Conservation (phyloP, 1,140 invertebrate species). For the Drosophila littoralis region DNA sequence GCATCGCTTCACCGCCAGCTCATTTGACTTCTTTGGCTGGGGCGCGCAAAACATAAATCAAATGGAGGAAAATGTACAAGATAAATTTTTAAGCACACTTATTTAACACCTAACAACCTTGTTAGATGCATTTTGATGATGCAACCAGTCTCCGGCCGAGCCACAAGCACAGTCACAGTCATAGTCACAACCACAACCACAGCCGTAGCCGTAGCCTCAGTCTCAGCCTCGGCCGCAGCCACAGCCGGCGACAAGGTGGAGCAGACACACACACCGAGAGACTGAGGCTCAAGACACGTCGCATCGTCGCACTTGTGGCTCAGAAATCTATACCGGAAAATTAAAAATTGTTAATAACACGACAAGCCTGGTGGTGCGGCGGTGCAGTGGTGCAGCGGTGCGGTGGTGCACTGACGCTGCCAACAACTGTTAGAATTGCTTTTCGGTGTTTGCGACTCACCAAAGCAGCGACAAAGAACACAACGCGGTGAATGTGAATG, state of each 20-base stretch:
- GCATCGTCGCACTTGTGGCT: constrained; percentile 45
- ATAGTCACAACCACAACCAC: constrained; percentile 3
- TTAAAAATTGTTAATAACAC: constrained; percentile 84
- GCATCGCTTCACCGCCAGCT: constrained; percentile 12
- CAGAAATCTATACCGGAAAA: constrained; percentile 84
- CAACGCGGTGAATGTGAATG: constrained; percentile 48
- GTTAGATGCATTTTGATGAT: constrained; percentile 83
- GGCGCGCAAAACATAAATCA: constrained; percentile 74
- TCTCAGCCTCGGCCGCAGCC: constrained; percentile 22
- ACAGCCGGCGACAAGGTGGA: constrained; percentile 65
- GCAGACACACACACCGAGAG: constrained; percentile 22
- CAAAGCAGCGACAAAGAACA: constrained; percentile 49
- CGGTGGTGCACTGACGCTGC: constrained; percentile 18
- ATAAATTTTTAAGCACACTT: constrained; percentile 84
- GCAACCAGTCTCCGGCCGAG: constrained; percentile 37
- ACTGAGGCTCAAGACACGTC: constrained; percentile 28
- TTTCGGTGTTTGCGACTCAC: constrained; percentile 62
- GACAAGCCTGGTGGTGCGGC: constrained; percentile 63
- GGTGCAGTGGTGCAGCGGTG: constrained; percentile 20
- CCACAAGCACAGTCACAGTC: constrained; percentile 1
- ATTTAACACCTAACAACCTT: constrained; percentile 84
- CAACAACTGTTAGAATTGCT: constrained; percentile 80
- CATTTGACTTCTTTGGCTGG: constrained; percentile 49
- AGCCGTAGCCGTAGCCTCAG: constrained; percentile 26
- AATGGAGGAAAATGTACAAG: constrained; percentile 82